Percentiles rank a stretch among this genome's conserved stretches.
phyloP scores from a whole-genome alignment of 1,140 invertebrate genomes.

The Chrysopa pallens region DNA sequence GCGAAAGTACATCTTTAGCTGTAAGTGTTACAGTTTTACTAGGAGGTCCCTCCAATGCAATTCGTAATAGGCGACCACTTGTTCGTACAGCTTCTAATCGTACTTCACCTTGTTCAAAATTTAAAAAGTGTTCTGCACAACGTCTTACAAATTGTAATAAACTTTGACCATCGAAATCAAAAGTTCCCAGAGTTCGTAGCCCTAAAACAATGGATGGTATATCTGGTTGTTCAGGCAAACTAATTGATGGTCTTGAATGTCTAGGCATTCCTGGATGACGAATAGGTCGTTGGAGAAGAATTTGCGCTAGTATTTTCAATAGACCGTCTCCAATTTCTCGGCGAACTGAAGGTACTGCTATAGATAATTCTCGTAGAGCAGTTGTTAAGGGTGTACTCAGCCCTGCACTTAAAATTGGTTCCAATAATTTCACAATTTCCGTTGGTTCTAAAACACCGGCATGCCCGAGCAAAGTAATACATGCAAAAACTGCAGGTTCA shows the following conservation, averaged over 20 bases:
- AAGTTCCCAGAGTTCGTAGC: constrained; percentile 82
- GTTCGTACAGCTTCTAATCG: constrained; percentile 88
- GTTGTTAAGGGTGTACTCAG: constrained; percentile 79
- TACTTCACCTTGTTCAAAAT: constrained; percentile 74
- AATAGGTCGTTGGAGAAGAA: constrained; percentile 77
- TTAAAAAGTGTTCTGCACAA: constrained; percentile 86
- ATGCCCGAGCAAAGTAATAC: constrained; percentile 81
- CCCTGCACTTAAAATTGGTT: constrained; percentile 83
- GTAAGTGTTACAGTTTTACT: constrained; percentile 68
- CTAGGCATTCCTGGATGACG: constrained; percentile 59
- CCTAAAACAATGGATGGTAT: constrained; percentile 77
- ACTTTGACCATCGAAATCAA: constrained; percentile 92
- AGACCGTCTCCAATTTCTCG: constrained; percentile 83
- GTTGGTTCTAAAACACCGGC: constrained; percentile 61
- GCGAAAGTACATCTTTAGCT: constrained; percentile 77
- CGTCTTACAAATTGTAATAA: constrained; percentile 81
- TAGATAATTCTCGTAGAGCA: constrained; percentile 75
- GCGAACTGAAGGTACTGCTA: constrained; percentile 73
- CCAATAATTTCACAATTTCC: constrained; percentile 53
- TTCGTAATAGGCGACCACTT: constrained; percentile 70
- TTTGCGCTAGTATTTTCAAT: constrained; percentile 67
- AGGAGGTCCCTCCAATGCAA: constrained; percentile 48
- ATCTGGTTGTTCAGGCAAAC: constrained; percentile 39
- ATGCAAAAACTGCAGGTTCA: constrained; percentile 85
- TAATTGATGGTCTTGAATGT: constrained; percentile 19